Evolutionary conservation across 2,797 vertebrate species (phyloP), one percentile per base, ranked within the genome.

Genomic region (Lutjanus argentimaculatus): DNA sequence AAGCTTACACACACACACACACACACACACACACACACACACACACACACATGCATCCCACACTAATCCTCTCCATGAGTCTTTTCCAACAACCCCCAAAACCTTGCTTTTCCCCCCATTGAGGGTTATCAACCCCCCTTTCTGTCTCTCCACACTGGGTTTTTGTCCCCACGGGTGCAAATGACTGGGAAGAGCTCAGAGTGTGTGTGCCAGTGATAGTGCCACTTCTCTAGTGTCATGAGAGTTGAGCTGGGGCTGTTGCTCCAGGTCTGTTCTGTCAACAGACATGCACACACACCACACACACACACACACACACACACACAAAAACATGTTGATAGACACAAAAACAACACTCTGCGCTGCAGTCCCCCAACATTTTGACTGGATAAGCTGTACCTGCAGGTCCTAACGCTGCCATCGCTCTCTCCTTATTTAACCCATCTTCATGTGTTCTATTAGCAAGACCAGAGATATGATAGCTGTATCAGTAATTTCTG

Each of bases 21-120:
- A 25, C 25, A 25, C 89, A 91, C 91, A 94, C 90, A 93, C 90
- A 90, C 89, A 82, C 84, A 82, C 85, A 85, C 80, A 75, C 66
- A 45, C 79, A 79, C 81, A 72, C n/a, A n/a, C n/a, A n/a, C n/a
- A n/a, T n/a, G n/a, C n/a, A n/a, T n/a, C 56, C 43, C 78, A 79
- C 76, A 79, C 89, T 94, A 94, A 94, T 93, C 93, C 91, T 77
- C 84, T 83, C 74, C 57, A 64, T 61, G 65, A 91, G 88, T 82
- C 75, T 80, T 82, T 36, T 82, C 81, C 85, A 87, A 67, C 88
- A 85, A 79, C 89, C 89, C 89, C 87, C 77, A 75, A 88, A 91
- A 84, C 85, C 87, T 80, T 52, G 75, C 65, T 85, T 66, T 43
- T 77, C 61, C 82, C 86, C 30, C 85, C 77, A 79, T 66, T 77